A percentile compares a stretch with the other conserved stretches of the same genome.
phyloP scores from a whole-genome alignment of 2,113 vertebrate species.

The Gulo gulo region DNA sequence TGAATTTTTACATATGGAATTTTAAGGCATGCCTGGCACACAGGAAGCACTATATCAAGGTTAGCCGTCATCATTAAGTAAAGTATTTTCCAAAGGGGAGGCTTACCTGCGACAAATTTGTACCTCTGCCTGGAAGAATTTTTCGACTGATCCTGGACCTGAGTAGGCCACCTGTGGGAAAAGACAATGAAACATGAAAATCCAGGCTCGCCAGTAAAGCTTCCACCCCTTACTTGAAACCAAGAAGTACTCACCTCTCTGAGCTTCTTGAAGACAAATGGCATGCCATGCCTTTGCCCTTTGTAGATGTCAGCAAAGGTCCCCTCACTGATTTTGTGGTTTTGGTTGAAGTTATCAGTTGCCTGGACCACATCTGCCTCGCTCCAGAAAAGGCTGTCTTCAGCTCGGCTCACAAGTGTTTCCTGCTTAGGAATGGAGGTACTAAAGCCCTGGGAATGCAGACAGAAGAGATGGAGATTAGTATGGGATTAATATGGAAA shows the following conservation, averaged over 20 bases:
- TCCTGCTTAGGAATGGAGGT: constrained; percentile 77
- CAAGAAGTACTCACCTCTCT: constrained; percentile 75
- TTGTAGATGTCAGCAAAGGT: constrained; percentile 82
- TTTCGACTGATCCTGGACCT: constrained; percentile 61
- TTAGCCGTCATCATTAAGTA: not conserved
- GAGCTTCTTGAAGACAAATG: constrained; percentile 82
- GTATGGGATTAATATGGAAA: not conserved
- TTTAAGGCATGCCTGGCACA: not conserved
- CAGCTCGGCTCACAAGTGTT: constrained; percentile 40
- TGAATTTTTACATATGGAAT: not conserved
- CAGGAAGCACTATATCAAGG: not conserved
- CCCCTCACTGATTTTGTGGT: constrained; percentile 78
- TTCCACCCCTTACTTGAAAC: not conserved
- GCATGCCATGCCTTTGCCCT: constrained; percentile 76
- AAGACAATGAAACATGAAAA: not conserved
- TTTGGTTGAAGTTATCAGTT: constrained; percentile 80
- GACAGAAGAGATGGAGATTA: constrained; percentile 58
- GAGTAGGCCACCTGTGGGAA: constrained; percentile 73
- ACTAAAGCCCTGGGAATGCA: constrained; percentile 70
- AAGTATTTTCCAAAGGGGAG: not conserved
- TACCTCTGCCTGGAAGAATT: constrained; percentile 83
- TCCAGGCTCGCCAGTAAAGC: not conserved
- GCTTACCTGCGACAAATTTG: constrained; percentile 84
- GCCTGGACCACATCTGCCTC: constrained; percentile 78
- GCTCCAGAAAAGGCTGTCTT: constrained; percentile 79